phyloP scores from a whole-genome alignment of 2,797 vertebrate genomes.

The Cephalopachus bancanus region DNA sequence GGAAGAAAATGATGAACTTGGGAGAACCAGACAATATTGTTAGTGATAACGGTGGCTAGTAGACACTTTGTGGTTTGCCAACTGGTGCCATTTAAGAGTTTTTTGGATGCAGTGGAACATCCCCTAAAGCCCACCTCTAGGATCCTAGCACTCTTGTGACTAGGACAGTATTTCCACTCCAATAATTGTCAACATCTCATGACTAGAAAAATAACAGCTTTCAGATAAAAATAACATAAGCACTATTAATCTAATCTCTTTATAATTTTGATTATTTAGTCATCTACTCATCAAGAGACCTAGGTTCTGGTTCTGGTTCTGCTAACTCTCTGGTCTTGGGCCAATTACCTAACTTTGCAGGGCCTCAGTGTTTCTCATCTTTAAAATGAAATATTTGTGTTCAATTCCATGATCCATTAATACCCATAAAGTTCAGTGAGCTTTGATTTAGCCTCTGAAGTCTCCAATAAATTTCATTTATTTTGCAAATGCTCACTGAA shows the following conservation, averaged over 20 bases:
- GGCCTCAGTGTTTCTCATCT: background rate
- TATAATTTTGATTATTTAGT: slow-evolving; percentile 1
- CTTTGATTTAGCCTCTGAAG: slow-evolving; percentile 34
- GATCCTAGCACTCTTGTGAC: background rate
- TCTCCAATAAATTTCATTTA: background rate
- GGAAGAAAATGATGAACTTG: background rate
- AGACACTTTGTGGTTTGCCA: background rate
- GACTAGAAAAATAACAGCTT: background rate
- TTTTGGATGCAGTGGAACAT: background rate
- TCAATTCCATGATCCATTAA: background rate
- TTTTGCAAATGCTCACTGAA: background rate
- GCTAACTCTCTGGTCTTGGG: background rate
- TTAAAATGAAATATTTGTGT: background rate
- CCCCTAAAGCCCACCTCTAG: background rate
- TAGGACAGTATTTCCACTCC: background rate
- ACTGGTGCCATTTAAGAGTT: background rate
- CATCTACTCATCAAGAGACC: background rate
- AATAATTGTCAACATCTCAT: background rate
- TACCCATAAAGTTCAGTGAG: slow-evolving; percentile 2
- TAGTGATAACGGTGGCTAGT: background rate
- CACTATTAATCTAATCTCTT: background rate
- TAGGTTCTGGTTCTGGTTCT: slow-evolving; percentile 20
- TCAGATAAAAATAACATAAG: background rate
- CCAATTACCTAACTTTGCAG: background rate
- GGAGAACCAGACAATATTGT: background rate